Conservation (phyloP, 2,113 vertebrate species). For the Galbula dea region DNA sequence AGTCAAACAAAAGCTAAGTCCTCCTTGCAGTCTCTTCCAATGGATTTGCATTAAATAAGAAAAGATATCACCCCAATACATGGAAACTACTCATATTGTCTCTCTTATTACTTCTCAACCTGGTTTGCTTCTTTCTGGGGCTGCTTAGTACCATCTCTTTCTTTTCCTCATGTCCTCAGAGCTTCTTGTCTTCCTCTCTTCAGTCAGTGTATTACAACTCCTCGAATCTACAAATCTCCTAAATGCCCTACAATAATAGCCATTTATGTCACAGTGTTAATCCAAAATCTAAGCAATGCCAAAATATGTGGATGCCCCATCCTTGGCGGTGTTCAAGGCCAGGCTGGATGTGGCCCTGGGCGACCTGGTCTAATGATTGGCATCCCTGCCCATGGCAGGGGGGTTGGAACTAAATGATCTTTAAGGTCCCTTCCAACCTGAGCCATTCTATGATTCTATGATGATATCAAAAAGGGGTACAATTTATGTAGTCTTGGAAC, state of each 20-base stretch:
- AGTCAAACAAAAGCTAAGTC: not conserved
- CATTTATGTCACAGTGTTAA: not conserved
- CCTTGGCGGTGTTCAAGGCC: too few species aligned
- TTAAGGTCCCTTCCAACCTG: too few species aligned
- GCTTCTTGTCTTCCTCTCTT: not conserved
- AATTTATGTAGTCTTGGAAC: not conserved
- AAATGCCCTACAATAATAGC: not conserved
- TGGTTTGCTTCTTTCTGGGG: not conserved
- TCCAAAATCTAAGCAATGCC: not conserved
- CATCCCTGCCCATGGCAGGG: too few species aligned
- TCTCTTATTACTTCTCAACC: not conserved
- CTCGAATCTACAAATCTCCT: not conserved
- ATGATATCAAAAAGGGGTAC: not conserved
- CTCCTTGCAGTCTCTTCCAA: rapidly evolving
- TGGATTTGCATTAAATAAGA: not conserved
- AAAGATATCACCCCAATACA: not conserved
- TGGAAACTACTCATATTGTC: not conserved
- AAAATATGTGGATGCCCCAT: too few species aligned
- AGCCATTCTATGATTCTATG: too few species aligned
- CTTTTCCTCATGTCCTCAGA: not conserved
- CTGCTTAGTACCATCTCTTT: not conserved
- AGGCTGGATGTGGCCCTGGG: too few species aligned
- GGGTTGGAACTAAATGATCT: too few species aligned
- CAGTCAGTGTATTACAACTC: not conserved
- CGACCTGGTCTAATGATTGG: too few species aligned